Percentiles rank a stretch among this genome's conserved stretches.
These are phyloP conservation scores for Pseudococcus longispinus DNA, from an alignment of 2,888 invertebrate genomes.

Conservation along the genomic window DNA sequence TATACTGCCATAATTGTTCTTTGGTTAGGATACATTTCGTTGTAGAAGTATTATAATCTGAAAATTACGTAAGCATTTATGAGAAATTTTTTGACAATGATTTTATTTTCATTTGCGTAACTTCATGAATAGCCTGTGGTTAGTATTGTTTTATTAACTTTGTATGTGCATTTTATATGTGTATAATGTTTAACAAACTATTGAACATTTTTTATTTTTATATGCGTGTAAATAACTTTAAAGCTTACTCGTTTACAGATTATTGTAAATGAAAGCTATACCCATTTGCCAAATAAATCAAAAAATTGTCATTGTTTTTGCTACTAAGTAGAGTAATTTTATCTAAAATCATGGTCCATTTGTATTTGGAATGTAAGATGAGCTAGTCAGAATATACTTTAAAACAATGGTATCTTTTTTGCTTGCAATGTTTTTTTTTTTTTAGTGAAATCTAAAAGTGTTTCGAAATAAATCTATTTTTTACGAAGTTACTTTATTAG, in stretches of 20 bases:
- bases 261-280: background rate
- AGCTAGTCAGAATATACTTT: slow-evolving; percentile 31
- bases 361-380: background rate
- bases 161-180: slow-evolving; percentile 11
- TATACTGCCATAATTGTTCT: background rate
- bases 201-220: slow-evolving; percentile 44
- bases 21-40: background rate
- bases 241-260: background rate
- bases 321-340: slow-evolving; percentile 9
- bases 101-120: background rate
- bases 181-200: slow-evolving; percentile 31
- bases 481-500: too few species aligned
- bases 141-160: slow-evolving; percentile 34
- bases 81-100: slow-evolving; percentile 9
- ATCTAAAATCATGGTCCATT: background rate
- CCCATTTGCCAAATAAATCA: slow-evolving; percentile 26
- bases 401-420: background rate
- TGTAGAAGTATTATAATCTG: background rate
- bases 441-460: too few species aligned
- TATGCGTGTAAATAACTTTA: slow-evolving; percentile 27
- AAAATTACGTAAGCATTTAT: slow-evolving; percentile 16
- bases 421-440: background rate
- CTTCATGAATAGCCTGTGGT: background rate
- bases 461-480: too few species aligned
- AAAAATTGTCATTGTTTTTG: slow-evolving; percentile 26